These are phyloP conservation scores for Lagopus muta DNA, from an alignment of 2,113 vertebrate genomes.

Conservation along the genomic window DNA sequence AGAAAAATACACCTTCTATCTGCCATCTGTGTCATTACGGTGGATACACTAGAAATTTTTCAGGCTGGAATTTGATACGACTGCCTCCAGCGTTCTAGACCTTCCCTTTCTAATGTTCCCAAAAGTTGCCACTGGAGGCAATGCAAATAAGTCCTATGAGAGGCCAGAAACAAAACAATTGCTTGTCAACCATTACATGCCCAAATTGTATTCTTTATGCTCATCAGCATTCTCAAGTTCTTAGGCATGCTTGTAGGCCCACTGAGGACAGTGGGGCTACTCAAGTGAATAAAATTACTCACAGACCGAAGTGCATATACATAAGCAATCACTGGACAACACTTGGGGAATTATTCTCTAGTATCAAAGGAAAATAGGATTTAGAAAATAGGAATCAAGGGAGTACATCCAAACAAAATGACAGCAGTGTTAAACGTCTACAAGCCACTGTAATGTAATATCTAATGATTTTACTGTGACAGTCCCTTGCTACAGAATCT, in stretches of 20 bases:
- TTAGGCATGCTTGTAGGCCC: slow-evolving; percentile 55
- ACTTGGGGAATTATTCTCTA: not conserved
- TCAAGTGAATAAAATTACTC: slow-evolving; percentile 63
- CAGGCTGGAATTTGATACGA: slow-evolving; percentile 20
- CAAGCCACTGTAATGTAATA: not conserved
- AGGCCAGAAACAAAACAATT: slow-evolving; percentile 65
- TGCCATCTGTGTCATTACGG: not conserved
- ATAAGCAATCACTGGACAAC: slow-evolving; percentile 66
- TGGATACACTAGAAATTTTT: not conserved
- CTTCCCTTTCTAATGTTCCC: slow-evolving; percentile 26
- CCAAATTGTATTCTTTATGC: slow-evolving; percentile 66
- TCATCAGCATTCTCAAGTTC: slow-evolving; percentile 63
- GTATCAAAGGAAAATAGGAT: slow-evolving; percentile 60
- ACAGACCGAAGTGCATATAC: slow-evolving; percentile 28
- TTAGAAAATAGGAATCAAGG: slow-evolving; percentile 58
- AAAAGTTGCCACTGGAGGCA: slow-evolving; percentile 61
- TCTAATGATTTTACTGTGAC: not conserved
- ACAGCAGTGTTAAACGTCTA: not conserved
- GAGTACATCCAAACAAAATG: slow-evolving; percentile 46
- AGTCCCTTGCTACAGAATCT: not conserved
- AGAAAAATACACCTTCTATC: not conserved
- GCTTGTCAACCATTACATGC: slow-evolving; percentile 61
- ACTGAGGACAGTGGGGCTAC: slow-evolving; percentile 37
- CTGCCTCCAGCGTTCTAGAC: slow-evolving; percentile 44
- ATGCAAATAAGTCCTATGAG: slow-evolving; percentile 67